Conservation (phyloP, 2,888 invertebrate species). For the Coleophora flavipennella region DNA sequence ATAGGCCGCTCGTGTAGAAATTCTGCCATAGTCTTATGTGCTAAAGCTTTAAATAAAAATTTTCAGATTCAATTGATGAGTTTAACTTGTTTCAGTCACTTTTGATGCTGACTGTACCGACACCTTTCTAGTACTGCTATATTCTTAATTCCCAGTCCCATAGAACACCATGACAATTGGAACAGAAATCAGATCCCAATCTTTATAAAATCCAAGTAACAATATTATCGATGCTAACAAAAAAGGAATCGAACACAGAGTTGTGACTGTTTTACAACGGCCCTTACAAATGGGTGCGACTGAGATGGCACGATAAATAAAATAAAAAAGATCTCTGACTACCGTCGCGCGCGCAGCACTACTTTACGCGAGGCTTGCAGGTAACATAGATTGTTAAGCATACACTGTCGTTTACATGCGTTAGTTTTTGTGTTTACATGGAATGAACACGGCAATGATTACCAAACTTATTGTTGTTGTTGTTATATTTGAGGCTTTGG, state of each 20-base stretch:
- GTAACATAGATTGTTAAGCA: constrained; percentile 20
- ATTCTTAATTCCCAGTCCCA: background rate
- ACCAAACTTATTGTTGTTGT: constrained; percentile 10
- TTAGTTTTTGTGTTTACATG: constrained; percentile 14
- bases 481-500: constrained; percentile 9
- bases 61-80: too few species aligned
- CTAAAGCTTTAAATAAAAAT: too few species aligned
- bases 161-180: constrained; percentile 20
- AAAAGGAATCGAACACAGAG: constrained; percentile 32
- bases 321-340: constrained; percentile 19
- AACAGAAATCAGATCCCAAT: constrained; percentile 40
- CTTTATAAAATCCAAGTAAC: constrained; percentile 41
- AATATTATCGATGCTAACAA: constrained; percentile 48
- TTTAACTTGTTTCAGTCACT: too few species aligned
- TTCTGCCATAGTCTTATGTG: too few species aligned
- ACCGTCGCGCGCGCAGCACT: constrained; percentile 26
- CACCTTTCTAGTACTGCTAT: too few species aligned
- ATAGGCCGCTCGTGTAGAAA: too few species aligned
- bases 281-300: constrained; percentile 35
- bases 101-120: too few species aligned
- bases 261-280: constrained; percentile 36
- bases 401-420: constrained; percentile 31
- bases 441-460: constrained; percentile 23
- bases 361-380: constrained; percentile 2
- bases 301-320: constrained; percentile 14